Evolutionary conservation across 2,888 invertebrate species (phyloP).

Genomic region (Eupithecia abbreviata): DNA sequence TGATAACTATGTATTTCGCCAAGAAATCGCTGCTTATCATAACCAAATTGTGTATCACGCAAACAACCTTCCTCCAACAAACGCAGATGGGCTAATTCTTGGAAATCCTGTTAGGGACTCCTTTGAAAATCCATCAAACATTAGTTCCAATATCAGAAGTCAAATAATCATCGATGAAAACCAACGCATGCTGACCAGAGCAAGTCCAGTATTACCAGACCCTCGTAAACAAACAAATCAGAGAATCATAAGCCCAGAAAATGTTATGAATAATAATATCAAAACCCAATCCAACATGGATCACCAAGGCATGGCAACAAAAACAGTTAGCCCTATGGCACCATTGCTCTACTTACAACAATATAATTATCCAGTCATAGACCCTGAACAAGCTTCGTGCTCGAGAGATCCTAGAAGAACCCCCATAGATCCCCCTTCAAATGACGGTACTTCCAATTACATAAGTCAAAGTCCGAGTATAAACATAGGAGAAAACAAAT

Average conservation of each 20-base stretch:
- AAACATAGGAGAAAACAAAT: conserved; percentile 29
- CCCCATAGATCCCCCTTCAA: background rate
- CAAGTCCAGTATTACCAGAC: background rate
- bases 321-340: background rate
- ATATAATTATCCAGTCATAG: background rate
- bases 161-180: conserved; percentile 8
- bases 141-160: conserved; percentile 14
- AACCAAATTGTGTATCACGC: conserved; percentile 7
- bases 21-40: conserved; percentile 17
- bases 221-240: background rate
- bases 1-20: background rate
- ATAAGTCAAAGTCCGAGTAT: background rate
- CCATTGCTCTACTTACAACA: background rate
- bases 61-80: background rate
- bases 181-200: background rate
- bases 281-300: background rate
- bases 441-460: background rate
- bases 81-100: background rate
- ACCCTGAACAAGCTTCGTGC: conserved; percentile 5
- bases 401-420: conserved; percentile 12
- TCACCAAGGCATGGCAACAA: background rate
- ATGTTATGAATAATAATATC: background rate
- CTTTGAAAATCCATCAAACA: background rate
- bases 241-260: background rate
- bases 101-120: background rate